phyloP scores from a whole-genome alignment of 30 jellyfish, hydroid and myxozoan species.

The Rhopilema esculentum region DNA sequence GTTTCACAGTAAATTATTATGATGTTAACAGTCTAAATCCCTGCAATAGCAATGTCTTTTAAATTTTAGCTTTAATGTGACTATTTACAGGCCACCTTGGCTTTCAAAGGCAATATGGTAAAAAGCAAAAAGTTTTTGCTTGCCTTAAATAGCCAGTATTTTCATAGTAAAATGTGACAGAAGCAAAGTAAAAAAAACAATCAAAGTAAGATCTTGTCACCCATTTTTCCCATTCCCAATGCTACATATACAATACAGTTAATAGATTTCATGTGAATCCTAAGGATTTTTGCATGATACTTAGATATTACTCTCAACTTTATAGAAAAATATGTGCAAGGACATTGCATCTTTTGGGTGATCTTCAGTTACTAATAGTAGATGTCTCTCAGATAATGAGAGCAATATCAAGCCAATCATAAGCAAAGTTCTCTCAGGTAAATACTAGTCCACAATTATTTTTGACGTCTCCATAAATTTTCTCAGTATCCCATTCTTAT shows the following conservation, averaged over 20 bases:
- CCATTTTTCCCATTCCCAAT: conserved; percentile 25
- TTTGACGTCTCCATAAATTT: not conserved
- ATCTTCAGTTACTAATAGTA: not conserved
- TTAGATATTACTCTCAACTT: not conserved
- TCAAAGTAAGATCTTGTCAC: not conserved
- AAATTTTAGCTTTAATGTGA: too few species aligned
- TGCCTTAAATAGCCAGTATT: too few species aligned
- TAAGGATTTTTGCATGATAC: not conserved
- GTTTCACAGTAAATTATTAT: too few species aligned
- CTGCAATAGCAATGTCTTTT: too few species aligned
- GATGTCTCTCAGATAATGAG: not conserved
- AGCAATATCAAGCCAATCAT: not conserved
- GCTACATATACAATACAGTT: conserved; percentile 30
- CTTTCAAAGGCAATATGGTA: too few species aligned
- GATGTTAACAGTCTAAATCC: too few species aligned
- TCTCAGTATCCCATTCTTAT: conserved; percentile 87
- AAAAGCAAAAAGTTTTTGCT: too few species aligned
- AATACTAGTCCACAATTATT: not conserved
- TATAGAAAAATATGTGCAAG: conserved; percentile 49
- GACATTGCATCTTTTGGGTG: conserved; percentile 4
- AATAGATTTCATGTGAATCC: conserved; percentile 12
- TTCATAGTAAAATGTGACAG: not conserved
- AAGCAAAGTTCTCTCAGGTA: not conserved
- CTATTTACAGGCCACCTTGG: too few species aligned
- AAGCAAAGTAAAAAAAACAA: not conserved